Conservation (phyloP, 2,888 invertebrate species). For the Troilus luridus region DNA sequence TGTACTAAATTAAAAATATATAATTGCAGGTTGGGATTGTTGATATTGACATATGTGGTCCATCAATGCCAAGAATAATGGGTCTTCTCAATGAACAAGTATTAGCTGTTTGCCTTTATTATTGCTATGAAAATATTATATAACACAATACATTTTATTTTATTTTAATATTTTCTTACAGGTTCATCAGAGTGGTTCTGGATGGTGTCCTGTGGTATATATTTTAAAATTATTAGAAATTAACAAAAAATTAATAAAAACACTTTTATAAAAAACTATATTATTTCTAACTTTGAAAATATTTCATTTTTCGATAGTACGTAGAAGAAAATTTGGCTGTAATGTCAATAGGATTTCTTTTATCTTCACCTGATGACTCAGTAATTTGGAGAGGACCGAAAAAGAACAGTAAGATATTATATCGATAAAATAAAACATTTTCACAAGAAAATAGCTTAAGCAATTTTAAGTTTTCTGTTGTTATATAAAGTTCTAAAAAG, state of each 20-base stretch:
- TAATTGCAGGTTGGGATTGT: constrained; percentile 85
- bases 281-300: not conserved
- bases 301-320: constrained; percentile 74
- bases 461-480: not conserved
- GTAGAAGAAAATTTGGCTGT: constrained; percentile 94
- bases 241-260: not conserved
- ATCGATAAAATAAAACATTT: too few species aligned
- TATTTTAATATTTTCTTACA: constrained; percentile 64
- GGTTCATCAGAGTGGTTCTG: constrained; percentile 95
- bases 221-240: constrained; percentile 23
- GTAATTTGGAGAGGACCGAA: constrained; percentile 99
- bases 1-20: not conserved
- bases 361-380: constrained; percentile 90
- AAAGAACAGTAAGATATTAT: constrained; percentile 82
- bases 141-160: not conserved
- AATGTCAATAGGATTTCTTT: constrained; percentile 97
- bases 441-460: not conserved
- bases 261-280: not conserved
- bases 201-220: constrained; percentile 93
- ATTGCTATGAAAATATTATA: not conserved
- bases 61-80: constrained; percentile 94
- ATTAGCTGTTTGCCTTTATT: constrained; percentile 61
- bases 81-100: constrained; percentile 91
- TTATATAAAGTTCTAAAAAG: too few species aligned
- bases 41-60: constrained; percentile 99